A percentile compares a stretch with the other conserved stretches of the same genome.
These are phyloP conservation scores for Acanthiza pusilla DNA, from an alignment of 2,797 vertebrate species.

Conservation along the genomic window DNA sequence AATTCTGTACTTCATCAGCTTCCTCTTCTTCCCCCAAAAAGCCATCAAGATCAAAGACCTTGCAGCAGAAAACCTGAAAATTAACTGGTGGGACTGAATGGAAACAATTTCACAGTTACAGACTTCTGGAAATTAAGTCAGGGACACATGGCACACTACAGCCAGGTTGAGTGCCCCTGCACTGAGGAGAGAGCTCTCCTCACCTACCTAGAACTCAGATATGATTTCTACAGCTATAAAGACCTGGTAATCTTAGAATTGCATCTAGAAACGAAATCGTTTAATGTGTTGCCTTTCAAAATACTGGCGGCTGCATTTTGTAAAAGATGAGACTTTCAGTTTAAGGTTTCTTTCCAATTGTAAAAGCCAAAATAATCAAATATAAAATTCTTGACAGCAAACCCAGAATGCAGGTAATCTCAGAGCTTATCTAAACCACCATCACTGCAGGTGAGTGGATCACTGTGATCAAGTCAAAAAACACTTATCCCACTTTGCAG, in stretches of 20 bases:
- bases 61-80: not conserved
- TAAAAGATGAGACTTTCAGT: not conserved
- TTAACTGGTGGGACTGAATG: not conserved
- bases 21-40: not conserved
- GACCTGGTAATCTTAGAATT: not conserved
- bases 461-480: not conserved
- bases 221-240: not conserved
- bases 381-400: not conserved
- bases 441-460: not conserved
- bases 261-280: not conserved
- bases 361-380: not conserved
- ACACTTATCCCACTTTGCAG: not conserved
- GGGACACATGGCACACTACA: accelerated
- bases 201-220: not conserved
- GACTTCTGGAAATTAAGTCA: not conserved
- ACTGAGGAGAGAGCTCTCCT: not conserved
- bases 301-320: not conserved
- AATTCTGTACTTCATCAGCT: not conserved
- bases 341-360: not conserved
- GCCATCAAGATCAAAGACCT: not conserved
- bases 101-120: conserved; percentile 21
- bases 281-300: not conserved
- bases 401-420: not conserved
- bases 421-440: not conserved
- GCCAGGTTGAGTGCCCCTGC: not conserved